Evolutionary conservation across 2,797 vertebrate species (phyloP), one percentile per base, ranked within the genome.

Genomic region (Triplophysa yarkandensis): DNA sequence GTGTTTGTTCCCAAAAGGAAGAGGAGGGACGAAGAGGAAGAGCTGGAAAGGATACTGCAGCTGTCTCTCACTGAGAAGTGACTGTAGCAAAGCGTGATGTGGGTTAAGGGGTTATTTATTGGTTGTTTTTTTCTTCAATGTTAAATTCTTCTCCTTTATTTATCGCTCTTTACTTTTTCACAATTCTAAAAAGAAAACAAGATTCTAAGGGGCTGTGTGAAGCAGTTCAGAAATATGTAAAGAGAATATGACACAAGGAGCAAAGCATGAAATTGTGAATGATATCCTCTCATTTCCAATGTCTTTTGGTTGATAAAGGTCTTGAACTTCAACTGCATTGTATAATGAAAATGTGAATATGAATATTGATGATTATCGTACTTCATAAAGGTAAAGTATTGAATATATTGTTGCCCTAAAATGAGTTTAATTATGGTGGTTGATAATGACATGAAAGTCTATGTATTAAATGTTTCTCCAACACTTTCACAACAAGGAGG

Each of bases 31-130:
- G 96, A 97, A 65, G 95, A 96, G 1, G 95, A 97, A 36, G 96
- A 97, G 87, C 85, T 97, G 0, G 93, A 96, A 88, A 92, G 95
- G 85, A 95, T 94, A 86, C 89, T 97, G 81, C 95, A 89, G 85
- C 93, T 96, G 78, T 98, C 95, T 10, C 95, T 98, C 88, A 96
- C 94, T 0, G 95, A 98, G 82, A 96, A 96, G 91, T 98, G 92
- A 94, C 77, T 46, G 58, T 74, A 71, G 77, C 25, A 58, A 65
- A 28, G 55, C 48, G n/a, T 50, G 77, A 80, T 61, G 57, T 50
- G 64, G 81, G 44, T 80, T 85, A 77, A 84, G 73, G 48, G 81
- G 71, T 87, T 89, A 62, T 77, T 84, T 82, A 77, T 72, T 79
- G 64, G 71, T 83, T 86, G 81, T 77, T 82, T 83, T 63, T 79